These are phyloP conservation scores for Grantiella picta DNA, from an alignment of 2,113 vertebrate genomes.

Conservation along the genomic window DNA sequence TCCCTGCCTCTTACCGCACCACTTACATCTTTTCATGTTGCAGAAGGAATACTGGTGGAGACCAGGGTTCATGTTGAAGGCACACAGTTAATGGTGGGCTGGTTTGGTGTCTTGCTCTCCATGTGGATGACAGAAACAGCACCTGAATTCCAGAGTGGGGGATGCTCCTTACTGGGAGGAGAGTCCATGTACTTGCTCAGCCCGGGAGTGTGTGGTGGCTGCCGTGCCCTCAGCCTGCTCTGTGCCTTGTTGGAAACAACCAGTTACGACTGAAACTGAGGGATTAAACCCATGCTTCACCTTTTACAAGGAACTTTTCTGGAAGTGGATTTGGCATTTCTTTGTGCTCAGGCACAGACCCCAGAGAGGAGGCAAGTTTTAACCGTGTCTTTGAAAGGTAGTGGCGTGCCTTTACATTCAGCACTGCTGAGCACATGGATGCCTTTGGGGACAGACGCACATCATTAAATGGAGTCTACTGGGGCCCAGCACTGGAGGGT, in stretches of 20 bases:
- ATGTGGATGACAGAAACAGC: rapidly evolving
- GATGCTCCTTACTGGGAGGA: rapidly evolving
- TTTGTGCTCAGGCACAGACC: not conserved
- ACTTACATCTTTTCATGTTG: not conserved
- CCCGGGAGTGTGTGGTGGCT: rapidly evolving
- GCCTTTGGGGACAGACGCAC: not conserved
- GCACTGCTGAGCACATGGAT: rapidly evolving
- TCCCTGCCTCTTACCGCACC: not conserved
- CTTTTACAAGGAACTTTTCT: not conserved
- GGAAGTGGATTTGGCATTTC: not conserved
- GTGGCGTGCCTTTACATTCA: not conserved
- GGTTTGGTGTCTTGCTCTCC: not conserved
- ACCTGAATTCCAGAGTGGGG: not conserved
- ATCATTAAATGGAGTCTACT: not conserved
- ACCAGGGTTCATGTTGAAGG: not conserved
- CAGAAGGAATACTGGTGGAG: not conserved
- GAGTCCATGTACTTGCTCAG: rapidly evolving
- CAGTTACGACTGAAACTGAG: rapidly evolving
- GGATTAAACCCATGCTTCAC: not conserved
- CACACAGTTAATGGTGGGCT: no score
- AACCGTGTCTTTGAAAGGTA: not conserved
- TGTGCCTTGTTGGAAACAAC: rapidly evolving
- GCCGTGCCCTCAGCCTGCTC: not conserved
- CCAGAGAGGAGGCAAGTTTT: not conserved
- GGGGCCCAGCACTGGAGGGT: not conserved